Conservation (phyloP, 1,140 invertebrate species). For the Cecropterus lyciades region DNA sequence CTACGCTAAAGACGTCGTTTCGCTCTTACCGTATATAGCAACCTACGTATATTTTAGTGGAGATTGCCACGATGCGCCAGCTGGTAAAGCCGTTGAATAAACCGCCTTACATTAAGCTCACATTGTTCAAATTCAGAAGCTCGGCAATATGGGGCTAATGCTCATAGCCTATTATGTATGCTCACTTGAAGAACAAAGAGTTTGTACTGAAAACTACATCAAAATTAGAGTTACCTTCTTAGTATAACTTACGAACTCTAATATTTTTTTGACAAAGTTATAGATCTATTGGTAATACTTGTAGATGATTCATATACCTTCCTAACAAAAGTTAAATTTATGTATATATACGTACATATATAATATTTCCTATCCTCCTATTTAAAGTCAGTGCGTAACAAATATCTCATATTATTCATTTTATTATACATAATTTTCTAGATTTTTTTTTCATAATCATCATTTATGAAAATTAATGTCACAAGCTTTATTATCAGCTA, state of each 20-base stretch:
- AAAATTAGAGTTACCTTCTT: constrained; percentile 3
- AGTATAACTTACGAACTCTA: neutral
- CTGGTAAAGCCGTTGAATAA: constrained; percentile 41
- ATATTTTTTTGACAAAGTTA: no score
- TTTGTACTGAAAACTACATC: constrained; percentile 8
- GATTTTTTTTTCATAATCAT: no score
- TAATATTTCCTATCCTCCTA: no score
- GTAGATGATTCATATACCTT: no score
- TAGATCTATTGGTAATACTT: no score
- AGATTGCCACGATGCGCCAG: constrained; percentile 38
- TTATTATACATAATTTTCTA: no score
- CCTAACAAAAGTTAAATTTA: no score
- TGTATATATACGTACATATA: no score
- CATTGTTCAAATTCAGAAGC: constrained; percentile 22
- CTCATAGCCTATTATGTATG: constrained; percentile 7
- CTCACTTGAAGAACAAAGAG: constrained; percentile 21
- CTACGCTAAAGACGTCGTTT: constrained; percentile 22
- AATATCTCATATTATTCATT: no score
- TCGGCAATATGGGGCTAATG: constrained; percentile 11
- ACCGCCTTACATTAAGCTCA: constrained; percentile 32
- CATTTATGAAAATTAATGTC: neutral
- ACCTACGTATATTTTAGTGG: constrained; percentile 40
- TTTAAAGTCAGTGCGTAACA: no score
- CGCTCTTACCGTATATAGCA: constrained; percentile 12
- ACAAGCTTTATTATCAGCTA: constrained; percentile 15